Evolutionary conservation across 2,797 vertebrate species (phyloP), one percentile per base, ranked within the genome.

Genomic region (Rachycentron canadum): DNA sequence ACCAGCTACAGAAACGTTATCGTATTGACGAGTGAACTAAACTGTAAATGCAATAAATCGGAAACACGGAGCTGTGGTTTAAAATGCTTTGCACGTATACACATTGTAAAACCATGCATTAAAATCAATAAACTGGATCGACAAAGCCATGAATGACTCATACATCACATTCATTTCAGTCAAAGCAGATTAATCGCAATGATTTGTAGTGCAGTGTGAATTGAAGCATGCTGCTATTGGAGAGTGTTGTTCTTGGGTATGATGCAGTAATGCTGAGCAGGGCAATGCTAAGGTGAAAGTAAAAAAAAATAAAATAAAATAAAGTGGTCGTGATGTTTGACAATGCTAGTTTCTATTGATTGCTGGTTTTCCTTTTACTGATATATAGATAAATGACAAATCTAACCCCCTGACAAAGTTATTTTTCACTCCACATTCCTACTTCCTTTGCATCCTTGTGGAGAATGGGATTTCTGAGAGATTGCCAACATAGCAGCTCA

Each of bases 91-190:
- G 23, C 69, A 78, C 50, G n/a, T 84, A 72, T 21, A 6, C 34
- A 50, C 56, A 71, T 52, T 30, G 50, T 74, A 79, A 82, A 88
- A 67, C 26, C 25, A 41, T 45, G 69, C 60, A 86, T 85, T 81
- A 2, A 84, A 88, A 88, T 88, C 78, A 83, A 90, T 87, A 78
- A 72, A 72, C 38, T 8, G 21, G n/a, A 74, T 87, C 47, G 7
- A 74, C 43, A 71, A 61, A 73, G 50, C 40, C 70, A 40, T 58
- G 36, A 58, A 26, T 69, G 76, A 69, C 45, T 62, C 62, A 63
- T 79, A 59, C 40, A 70, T 79, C 69, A 73, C 40, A 49, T 89
- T 78, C 55, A 86, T 79, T 67, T 69, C 49, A 64, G 60, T 56
- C 65, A 70, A 64, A 55, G 45, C 47, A 59, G 59, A 90, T 88